Evolutionary conservation across 37 sponge, comb jelly and placozoan species (phyloP), one percentile per base, ranked within the genome.

Genomic region (Dysidea cf. avara): DNA sequence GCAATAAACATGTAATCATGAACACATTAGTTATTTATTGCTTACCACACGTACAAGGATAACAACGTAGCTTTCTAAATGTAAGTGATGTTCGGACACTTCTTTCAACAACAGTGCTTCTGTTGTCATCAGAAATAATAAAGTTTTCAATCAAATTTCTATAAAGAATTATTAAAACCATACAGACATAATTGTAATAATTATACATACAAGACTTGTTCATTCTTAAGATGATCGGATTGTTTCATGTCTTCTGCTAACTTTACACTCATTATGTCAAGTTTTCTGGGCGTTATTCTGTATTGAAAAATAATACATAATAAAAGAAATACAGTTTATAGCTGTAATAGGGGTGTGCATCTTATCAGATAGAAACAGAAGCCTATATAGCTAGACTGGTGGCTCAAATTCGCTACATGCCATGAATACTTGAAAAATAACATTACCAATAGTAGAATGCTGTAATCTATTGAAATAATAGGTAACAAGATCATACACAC

Each of bases 271-370:
- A 89, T 77, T 17, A 56, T 49, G 40, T 89, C 90, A 21, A 34
- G 48, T 52, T 85, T 79, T 29, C 82, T 61, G 20, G 90, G 50
- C 0, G 87, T 39, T 14, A 89, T 89, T 34, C 87, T 86, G 60
- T 32, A 48, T 12, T 39, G 29, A 34, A 69, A 67, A n/a, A n/a
- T n/a, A n/a, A n/a, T n/a, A n/a, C n/a, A n/a, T n/a, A n/a, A n/a
- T n/a, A n/a, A n/a, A n/a, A n/a, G n/a, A n/a, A n/a, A n/a, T n/a
- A n/a, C n/a, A n/a, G n/a, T n/a, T n/a, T n/a, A n/a, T n/a, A n/a
- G n/a, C n/a, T n/a, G n/a, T n/a, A n/a, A 6, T 20, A 48, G 24
- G 9, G 7, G 6, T 22, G 7, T 43, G 46, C 46, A 53, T 37
- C 35, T 28, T 53, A 11, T 52, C 2, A 39, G 32, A 38, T 39